Base-by-base conservation (phyloP, 2,113 vertebrate species). In the Podarcis cretensis region DNA sequence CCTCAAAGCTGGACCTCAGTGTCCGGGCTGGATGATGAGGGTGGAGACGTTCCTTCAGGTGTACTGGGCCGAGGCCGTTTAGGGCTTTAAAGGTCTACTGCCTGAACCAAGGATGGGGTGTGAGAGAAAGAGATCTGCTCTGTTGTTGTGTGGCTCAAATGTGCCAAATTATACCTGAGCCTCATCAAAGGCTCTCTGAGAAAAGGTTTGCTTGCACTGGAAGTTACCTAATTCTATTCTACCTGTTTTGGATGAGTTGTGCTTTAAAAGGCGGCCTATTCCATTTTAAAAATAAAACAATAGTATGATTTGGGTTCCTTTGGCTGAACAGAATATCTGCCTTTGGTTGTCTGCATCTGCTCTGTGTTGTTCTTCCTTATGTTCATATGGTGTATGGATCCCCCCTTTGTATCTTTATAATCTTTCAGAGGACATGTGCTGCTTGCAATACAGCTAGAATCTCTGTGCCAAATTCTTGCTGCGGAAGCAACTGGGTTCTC, bases 21-120 rank as follows among this genome's bases (percentile, higher is more conserved):
- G 48, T 48, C 48, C 2, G 0, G 48, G 48, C 9, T 2, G 48
- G 0, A 48, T 0, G 9, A 12, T 48, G 48, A 9, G 2, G 48
- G 9, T 48, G 48, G 48, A 48, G 48, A 12, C 9, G 10, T 2
- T 48, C 48, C 9, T 48, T 48, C 48, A 48, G 48, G 48, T 48
- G 48, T 48, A 10, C 48, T 48, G 48, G 1, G 48, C 48, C 7
- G 0, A 48, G 48, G 9, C 48, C 48, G 9, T 48, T 48, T 48
- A 12, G 48, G 48, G 48, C 2, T 48, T 48, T 48, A 48, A 48
- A 48, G 48, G 48, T 48, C 48, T 48, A 48, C 48, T 48, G 48
- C 9, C 48, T 74, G 7, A 8, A 76, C 37, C 23, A 25, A 25
- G 21, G 75, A 21, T 76, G 37, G 37, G 9, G 30, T 30, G 27